Percentiles rank a stretch among this genome's conserved stretches.
phyloP scores from a whole-genome alignment of 2,888 invertebrate genomes.

The Labia minor region DNA sequence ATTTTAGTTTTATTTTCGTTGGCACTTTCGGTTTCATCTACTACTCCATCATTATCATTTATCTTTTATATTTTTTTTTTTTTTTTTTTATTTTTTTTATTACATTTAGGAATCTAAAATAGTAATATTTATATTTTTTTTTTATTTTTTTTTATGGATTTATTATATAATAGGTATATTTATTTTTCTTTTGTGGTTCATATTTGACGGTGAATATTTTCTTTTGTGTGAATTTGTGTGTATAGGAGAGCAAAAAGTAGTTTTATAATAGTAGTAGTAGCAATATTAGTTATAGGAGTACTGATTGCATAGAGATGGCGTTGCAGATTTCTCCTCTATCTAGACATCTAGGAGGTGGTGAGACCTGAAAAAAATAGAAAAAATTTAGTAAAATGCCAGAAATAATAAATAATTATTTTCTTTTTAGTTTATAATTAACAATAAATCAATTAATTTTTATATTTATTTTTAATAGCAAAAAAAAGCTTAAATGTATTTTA shows the following conservation, averaged over 20 bases:
- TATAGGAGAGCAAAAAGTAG: not conserved
- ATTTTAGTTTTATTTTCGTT: not conserved
- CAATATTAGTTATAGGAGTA: not conserved
- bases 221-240: not conserved
- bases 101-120: not conserved
- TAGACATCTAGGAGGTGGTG: not conserved
- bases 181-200: not conserved
- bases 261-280: not conserved
- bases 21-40: constrained; percentile 2
- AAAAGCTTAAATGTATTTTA: too few relatives aligned
- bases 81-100: not conserved
- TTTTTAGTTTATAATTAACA: too few relatives aligned
- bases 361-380: constrained; percentile 2
- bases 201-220: too few relatives aligned
- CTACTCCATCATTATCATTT: too few relatives aligned
- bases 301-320: not conserved
- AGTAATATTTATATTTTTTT: not conserved
- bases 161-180: not conserved
- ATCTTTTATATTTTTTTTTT: not conserved
- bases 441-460: too few relatives aligned
- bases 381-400: too few relatives aligned
- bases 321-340: too few relatives aligned
- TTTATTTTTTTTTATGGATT: not conserved
- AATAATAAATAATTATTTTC: too few relatives aligned
- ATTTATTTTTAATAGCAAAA: too few relatives aligned